Base-by-base conservation (phyloP, 2,113 vertebrate species). In the Thryonomys swinderianus region DNA sequence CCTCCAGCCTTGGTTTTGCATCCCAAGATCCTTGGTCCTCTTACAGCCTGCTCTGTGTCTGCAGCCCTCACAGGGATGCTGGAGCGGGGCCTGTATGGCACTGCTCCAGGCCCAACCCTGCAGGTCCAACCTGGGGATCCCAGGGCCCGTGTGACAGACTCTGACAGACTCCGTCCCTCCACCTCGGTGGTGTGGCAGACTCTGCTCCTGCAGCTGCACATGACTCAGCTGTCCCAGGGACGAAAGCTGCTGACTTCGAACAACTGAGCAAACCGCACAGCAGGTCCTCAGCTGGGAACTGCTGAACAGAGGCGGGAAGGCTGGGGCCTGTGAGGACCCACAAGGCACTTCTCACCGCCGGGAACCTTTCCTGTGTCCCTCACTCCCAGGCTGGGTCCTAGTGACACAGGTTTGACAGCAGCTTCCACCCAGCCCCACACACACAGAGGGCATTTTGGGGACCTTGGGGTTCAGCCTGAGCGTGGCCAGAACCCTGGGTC, bases 101-200 rank as follows among this genome's bases (percentile, higher is more conserved):
- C 13, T 53, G 51, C 51, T 13, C 51, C 7, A 8, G 51, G 51
- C 51, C 51, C 13, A 13, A n/a, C n/a, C 37, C 69, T 40, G 20
- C 37, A 73, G 69, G 69, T 21, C 69, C 2, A 10, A 42, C 21
- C 37, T 25, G 69, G 37, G 37, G 69, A 71, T 21, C 69, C 66
- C 17, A 37, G n/a, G 18, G 16, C n/a, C 0, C 3, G 14, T 9
- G 34, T 1, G 66, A 18, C 6, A 69, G n/a, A 18, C 3, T 2
- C 69, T n/a, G n/a, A n/a, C 37, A 5, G 37, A 42, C 1, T 10
- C 37, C 40, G n/a, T 8, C 21, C 69, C 69, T 42, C 37, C 25
- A 40, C 69, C 37, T 5, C 2, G 20, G 67, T 69, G 66, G 32
- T 17, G 1, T 2, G 34, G 17, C 17, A 37, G 67, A 18, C 37